phyloP scores from a whole-genome alignment of 2,113 vertebrate species.

The Podarcis cretensis region DNA sequence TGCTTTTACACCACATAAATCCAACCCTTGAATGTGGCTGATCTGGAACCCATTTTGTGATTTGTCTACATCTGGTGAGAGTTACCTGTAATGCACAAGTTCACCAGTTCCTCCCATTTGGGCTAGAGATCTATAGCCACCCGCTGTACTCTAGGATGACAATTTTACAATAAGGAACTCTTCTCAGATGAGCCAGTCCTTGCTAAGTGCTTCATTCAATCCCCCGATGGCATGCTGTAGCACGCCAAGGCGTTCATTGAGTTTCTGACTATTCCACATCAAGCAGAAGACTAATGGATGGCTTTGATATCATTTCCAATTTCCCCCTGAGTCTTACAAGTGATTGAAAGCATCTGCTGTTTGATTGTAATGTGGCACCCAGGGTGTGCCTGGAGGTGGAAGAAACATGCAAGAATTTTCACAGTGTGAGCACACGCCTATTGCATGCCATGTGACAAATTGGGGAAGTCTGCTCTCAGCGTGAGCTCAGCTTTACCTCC shows the following conservation, averaged over 20 bases:
- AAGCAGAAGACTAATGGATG: constrained; percentile 14
- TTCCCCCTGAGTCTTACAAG: background rate
- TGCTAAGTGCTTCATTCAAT: constrained; percentile 1
- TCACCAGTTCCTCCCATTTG: background rate
- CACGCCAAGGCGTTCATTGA: background rate
- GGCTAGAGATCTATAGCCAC: background rate
- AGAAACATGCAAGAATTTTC: constrained; percentile 34
- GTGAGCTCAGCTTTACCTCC: background rate
- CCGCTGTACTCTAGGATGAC: background rate
- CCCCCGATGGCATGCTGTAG: background rate
- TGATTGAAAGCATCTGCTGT: constrained; percentile 36
- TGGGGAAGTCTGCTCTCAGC: background rate
- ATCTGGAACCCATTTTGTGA: background rate
- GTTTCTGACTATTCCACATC: background rate
- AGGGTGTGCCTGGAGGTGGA: constrained; percentile 10
- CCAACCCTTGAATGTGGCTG: no score
- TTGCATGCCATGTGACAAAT: constrained; percentile 31
- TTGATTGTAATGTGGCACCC: constrained; percentile 58
- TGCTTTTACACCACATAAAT: background rate
- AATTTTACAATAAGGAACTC: constrained; percentile 13
- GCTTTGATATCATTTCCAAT: constrained; percentile 14
- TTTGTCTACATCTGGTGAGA: background rate
- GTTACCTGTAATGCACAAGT: background rate
- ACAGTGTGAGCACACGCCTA: background rate
- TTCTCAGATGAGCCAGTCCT: background rate